phyloP scores from a whole-genome alignment of 2,113 vertebrate genomes.

The Coturnix japonica region DNA sequence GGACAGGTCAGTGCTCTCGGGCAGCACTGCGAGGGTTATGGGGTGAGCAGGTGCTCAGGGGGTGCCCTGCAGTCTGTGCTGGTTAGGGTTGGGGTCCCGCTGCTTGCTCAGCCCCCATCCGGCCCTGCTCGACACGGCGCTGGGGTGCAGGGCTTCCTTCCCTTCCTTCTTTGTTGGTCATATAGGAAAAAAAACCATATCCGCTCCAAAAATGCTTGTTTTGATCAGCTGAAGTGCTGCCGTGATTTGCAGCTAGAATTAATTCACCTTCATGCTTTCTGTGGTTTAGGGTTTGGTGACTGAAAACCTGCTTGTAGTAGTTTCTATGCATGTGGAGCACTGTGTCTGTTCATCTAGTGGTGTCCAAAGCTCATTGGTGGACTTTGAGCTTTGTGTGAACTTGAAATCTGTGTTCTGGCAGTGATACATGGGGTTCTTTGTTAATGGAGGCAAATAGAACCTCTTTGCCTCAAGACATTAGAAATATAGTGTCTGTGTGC shows the following conservation, averaged over 20 bases:
- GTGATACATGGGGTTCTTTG: not conserved
- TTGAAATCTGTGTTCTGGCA: not conserved
- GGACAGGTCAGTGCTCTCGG: no score
- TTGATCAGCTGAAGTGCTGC: accelerated
- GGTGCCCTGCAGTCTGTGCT: not conserved
- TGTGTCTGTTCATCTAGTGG: not conserved
- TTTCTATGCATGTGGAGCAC: accelerated
- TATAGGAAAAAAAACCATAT: not conserved
- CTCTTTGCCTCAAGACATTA: not conserved
- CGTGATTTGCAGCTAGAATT: not conserved
- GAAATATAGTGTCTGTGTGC: not conserved
- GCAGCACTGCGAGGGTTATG: no score
- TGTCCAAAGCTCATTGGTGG: not conserved
- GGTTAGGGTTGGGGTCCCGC: no score
- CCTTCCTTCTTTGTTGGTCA: not conserved
- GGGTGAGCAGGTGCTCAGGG: no score
- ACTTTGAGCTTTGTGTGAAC: not conserved
- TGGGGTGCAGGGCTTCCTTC: no score
- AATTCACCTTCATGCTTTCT: not conserved
- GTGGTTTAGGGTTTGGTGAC: not conserved
- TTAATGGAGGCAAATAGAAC: not conserved
- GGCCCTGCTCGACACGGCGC: not conserved
- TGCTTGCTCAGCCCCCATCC: no score
- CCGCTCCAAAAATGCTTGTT: accelerated
- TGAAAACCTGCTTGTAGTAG: not conserved